Conservation (phyloP, 2,888 invertebrate species). For the Ferdinandea cuprea region DNA sequence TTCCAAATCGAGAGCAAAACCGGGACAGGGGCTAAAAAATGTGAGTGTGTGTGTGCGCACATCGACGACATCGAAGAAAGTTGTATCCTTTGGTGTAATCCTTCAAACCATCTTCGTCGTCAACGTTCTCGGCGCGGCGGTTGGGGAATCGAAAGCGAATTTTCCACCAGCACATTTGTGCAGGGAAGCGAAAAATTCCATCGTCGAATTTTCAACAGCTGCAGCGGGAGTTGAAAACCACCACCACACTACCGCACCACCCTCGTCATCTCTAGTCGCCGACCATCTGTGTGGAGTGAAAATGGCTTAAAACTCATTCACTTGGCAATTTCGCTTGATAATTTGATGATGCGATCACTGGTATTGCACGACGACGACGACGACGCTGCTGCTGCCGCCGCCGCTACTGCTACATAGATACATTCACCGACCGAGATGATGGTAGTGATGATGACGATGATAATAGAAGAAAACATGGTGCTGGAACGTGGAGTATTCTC, state of each 20-base stretch:
- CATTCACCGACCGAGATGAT: constrained; percentile 31
- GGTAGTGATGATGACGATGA: constrained; percentile 29
- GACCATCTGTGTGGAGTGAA: constrained; percentile 27
- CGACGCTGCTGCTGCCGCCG: no score
- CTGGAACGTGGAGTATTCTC: background rate
- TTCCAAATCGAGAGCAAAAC: constrained; percentile 42
- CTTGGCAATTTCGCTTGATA: constrained; percentile 72
- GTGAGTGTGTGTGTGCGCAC: constrained; percentile 10
- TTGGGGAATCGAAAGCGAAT: constrained; percentile 10
- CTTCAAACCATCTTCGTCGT: constrained; percentile 28
- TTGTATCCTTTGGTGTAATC: constrained; percentile 42
- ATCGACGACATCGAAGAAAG: constrained; percentile 40
- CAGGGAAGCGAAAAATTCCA: constrained; percentile 56
- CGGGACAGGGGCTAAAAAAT: constrained; percentile 34
- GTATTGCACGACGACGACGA: no score
- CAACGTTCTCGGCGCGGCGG: constrained; percentile 12
- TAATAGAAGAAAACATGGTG: background rate
- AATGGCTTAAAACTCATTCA: constrained; percentile 71
- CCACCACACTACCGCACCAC: background rate
- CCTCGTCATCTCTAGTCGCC: background rate
- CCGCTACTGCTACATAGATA: constrained; percentile 15
- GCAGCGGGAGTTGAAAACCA: constrained; percentile 24
- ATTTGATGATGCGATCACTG: constrained; percentile 73
- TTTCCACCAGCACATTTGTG: constrained; percentile 56
- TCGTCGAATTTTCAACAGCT: constrained; percentile 43